phyloP scores from a whole-genome alignment of 2,888 invertebrate genomes.

The Calameuta idolon region DNA sequence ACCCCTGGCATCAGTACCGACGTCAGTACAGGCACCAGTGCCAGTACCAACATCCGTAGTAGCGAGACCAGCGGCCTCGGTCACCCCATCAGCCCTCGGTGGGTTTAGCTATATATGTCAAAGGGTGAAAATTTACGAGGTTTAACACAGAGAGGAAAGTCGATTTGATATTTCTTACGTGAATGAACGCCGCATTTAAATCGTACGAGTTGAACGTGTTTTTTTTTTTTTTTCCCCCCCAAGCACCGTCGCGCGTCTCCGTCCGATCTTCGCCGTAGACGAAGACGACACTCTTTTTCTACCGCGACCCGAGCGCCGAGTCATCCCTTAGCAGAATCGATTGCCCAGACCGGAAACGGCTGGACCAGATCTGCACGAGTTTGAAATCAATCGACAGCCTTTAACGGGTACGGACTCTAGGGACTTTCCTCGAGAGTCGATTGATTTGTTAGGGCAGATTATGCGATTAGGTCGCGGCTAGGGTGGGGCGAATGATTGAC shows the following conservation, averaged over 20 bases:
- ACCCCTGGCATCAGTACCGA: constrained; percentile 19
- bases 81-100: constrained; percentile 23
- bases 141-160: constrained; percentile 42
- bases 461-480: constrained; percentile 31
- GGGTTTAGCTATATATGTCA: constrained; percentile 60
- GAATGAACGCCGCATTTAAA: constrained; percentile 26
- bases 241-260: background rate
- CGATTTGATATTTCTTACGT: constrained; percentile 52
- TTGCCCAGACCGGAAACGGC: background rate
- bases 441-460: constrained; percentile 43
- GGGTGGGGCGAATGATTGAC: constrained; percentile 35
- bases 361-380: background rate
- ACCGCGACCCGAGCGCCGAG: background rate
- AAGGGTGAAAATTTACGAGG: constrained; percentile 65
- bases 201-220: background rate
- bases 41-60: constrained; percentile 12
- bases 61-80: constrained; percentile 17
- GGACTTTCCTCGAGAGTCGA: constrained; percentile 16
- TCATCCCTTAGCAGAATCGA: background rate
- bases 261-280: background rate
- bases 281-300: background rate
- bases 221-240: too few species aligned
- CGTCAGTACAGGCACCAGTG: constrained; percentile 15
- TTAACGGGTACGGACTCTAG: background rate
- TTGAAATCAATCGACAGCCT: background rate